Conservation (phyloP, 2,113 vertebrate genomes). For the Caracal caracal region DNA sequence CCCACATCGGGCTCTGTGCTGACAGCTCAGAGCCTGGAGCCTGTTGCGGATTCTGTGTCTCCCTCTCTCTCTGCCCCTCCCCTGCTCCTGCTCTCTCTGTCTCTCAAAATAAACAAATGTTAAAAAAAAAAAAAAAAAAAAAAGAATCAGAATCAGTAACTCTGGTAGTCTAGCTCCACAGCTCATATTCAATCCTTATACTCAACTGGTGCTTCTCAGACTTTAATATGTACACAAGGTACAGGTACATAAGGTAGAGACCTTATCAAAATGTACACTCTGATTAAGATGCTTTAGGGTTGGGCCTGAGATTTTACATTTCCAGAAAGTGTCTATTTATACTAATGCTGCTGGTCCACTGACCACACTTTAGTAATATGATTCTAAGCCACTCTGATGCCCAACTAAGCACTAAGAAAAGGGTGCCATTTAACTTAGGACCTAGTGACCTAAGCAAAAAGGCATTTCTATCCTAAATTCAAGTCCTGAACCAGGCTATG, state of each 20-base stretch:
- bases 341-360: neutral
- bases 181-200: neutral
- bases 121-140: too few relatives aligned
- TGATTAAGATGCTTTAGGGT: neutral
- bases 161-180: neutral
- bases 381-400: neutral
- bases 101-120: too few relatives aligned
- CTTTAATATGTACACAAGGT: neutral
- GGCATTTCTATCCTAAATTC: neutral
- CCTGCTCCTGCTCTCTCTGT: too few relatives aligned
- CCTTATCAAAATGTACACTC: neutral
- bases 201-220: neutral
- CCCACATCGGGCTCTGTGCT: too few relatives aligned
- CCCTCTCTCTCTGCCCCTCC: too few relatives aligned
- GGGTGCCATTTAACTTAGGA: neutral
- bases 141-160: neutral
- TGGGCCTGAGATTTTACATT: slow-evolving; percentile 27
- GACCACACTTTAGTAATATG: neutral
- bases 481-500: neutral
- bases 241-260: neutral
- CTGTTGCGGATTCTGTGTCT: too few relatives aligned
- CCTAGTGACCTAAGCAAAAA: neutral
- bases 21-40: too few relatives aligned
- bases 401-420: neutral
- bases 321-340: neutral